Base-by-base conservation (phyloP, 2,888 invertebrate genomes). In the Hesperia comma region DNA sequence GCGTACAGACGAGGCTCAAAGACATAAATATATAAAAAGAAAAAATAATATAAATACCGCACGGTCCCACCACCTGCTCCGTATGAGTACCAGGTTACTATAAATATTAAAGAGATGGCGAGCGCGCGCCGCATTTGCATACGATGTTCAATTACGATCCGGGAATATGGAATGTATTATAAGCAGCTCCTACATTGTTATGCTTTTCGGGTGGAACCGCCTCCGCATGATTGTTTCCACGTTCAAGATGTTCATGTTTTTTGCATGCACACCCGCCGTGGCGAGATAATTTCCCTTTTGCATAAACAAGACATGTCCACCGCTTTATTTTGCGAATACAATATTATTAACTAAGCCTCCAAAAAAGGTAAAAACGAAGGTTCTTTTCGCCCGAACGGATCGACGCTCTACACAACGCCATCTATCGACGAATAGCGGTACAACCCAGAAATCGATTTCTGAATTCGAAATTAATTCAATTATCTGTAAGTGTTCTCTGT, bases 71-170 rank as follows among this genome's bases (percentile, higher is more conserved):
- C 88, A 88, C 88, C 88, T 88, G 89, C 83, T 78, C 76, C 69
- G 68, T 73, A 76, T 71, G 74, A 78, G 82, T 86, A 87, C 88
- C 74, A 85, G 83, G 85, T 71, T 71, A 75, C 74, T 78, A 88
- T 90, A 88, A 88, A 88, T 89, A 90, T 86, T 84, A 81, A 87
- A 81, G 85, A 89, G 87, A 84, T 80, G 82, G 83, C 81, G 79
- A 78, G 80, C 86, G 82, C 83, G 83, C 80, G 82, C 79, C 81
- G 74, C 83, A 85, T 89, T 88, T 88, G 84, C 89, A 88, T 89
- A 85, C 83, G 84, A 84, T 87, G 88, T 88, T 89, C 88, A 88
- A 90, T 90, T 90, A 90, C 86, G 82, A 79, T 78, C 81, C 80
- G 78, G 82, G 88, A 87, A 87, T 88, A 87, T 83, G 83, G 82